phyloP scores from a whole-genome alignment of 2,888 invertebrate genomes.

The Petrolisthes manimaculis region DNA sequence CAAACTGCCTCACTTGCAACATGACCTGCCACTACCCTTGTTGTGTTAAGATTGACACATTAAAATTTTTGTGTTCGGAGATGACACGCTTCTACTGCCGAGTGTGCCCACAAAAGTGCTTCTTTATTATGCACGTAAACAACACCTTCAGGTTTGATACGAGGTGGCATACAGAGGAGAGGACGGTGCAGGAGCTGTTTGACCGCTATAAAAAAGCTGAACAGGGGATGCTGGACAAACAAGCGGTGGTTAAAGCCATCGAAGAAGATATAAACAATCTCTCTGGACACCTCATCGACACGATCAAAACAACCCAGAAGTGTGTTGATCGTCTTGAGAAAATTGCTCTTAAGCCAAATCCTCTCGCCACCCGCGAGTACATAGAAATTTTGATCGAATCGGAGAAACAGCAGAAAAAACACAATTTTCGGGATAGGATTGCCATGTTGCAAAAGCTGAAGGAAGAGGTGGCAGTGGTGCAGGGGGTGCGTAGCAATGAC shows the following conservation, averaged over 20 bases:
- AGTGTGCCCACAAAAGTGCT: conserved; percentile 59
- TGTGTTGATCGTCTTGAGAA: conserved; percentile 60
- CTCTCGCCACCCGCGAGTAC: conserved; percentile 66
- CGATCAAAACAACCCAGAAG: conserved; percentile 22
- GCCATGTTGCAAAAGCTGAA: conserved; percentile 33
- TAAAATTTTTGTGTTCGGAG: conserved; percentile 66
- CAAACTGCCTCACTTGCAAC: conserved; percentile 67
- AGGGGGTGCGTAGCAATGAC: conserved; percentile 37
- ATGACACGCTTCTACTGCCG: conserved; percentile 33
- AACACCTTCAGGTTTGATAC: conserved; percentile 50
- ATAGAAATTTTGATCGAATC: conserved; percentile 67
- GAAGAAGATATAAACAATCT: conserved; percentile 55
- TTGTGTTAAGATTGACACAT: conserved; percentile 62
- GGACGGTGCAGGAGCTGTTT: conserved; percentile 66
- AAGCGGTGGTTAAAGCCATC: conserved; percentile 47
- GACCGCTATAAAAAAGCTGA: conserved; percentile 65
- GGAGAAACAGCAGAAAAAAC: conserved; percentile 62
- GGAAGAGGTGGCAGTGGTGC: conserved; percentile 35
- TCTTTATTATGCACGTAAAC: conserved; percentile 60
- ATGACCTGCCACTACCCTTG: conserved; percentile 67
- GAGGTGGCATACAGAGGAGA: conserved; percentile 43
- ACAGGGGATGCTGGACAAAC: conserved; percentile 45
- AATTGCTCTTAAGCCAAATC: conserved; percentile 67
- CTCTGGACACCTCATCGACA: conserved; percentile 56
- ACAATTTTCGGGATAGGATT: conserved; percentile 40